These are phyloP conservation scores for Semicossyphus pulcher DNA, from an alignment of 2,113 vertebrate species.

Conservation along the genomic window DNA sequence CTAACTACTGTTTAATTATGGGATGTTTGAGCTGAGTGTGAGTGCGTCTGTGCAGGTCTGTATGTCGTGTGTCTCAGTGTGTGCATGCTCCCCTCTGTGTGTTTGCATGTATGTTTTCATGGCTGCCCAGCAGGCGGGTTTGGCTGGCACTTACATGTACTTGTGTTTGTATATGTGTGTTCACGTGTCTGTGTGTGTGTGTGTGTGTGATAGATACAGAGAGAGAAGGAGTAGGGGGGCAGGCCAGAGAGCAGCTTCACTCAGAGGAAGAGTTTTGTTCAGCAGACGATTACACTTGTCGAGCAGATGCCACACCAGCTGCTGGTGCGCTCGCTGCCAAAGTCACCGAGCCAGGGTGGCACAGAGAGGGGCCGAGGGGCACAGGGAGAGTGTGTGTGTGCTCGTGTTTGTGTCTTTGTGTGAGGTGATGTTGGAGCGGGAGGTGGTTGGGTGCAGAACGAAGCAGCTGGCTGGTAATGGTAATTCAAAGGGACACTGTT, in stretches of 20 bases:
- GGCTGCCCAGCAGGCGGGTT: conserved; percentile 56
- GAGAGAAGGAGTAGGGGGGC: conserved; percentile 36
- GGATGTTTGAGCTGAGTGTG: conserved; percentile 37
- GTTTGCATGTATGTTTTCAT: conserved; percentile 64
- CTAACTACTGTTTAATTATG: conserved; percentile 62
- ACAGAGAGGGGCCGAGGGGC: conserved; percentile 65
- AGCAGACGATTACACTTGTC: conserved; percentile 84
- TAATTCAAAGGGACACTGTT: conserved; percentile 59
- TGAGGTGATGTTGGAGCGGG: conserved; percentile 26
- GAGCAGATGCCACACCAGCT: conserved; percentile 85
- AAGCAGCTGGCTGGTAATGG: conserved; percentile 59
- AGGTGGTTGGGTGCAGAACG: conserved; percentile 41
- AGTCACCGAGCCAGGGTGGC: conserved; percentile 73
- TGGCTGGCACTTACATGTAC: conserved; percentile 51
- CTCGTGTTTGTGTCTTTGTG: conserved; percentile 36
- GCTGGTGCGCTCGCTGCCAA: conserved; percentile 69
- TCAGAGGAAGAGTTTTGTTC: conserved; percentile 83
- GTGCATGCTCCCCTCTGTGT: conserved; percentile 33
- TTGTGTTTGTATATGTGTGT: conserved; percentile 29
- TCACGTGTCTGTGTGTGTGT: conserved; percentile 19
- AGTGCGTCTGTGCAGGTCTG: conserved; percentile 16
- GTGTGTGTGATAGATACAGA: conserved; percentile 18
- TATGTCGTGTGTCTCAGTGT: conserved; percentile 27
- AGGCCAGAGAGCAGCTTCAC: conserved; percentile 74
- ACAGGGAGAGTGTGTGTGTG: conserved; percentile 12